Conservation (phyloP, 1,140 invertebrate genomes). For the Euschistus heros region DNA sequence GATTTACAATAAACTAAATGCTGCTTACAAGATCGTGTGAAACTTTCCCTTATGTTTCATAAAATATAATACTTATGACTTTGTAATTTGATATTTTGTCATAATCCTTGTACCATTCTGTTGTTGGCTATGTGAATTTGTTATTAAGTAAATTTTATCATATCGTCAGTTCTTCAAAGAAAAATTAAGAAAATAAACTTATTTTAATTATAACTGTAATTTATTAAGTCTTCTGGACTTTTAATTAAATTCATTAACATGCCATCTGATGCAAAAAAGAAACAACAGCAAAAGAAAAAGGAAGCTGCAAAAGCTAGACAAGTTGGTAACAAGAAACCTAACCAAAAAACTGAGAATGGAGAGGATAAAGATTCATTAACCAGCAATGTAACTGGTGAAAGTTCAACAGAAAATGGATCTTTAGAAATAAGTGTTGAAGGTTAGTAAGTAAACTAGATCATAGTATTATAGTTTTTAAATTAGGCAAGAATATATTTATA, state of each 20-base stretch:
- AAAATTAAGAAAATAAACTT: too few relatives aligned
- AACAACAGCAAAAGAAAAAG: slow-evolving; percentile 93
- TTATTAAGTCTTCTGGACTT: background rate
- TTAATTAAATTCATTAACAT: slow-evolving; percentile 40
- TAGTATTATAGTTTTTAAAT: too few relatives aligned
- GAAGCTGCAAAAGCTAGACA: slow-evolving; percentile 73
- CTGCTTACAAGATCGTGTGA: background rate
- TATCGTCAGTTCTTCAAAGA: too few relatives aligned
- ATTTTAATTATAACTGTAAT: background rate
- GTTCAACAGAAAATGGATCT: slow-evolving; percentile 31
- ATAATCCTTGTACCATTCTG: too few relatives aligned
- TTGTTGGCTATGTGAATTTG: too few relatives aligned
- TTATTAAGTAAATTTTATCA: too few relatives aligned
- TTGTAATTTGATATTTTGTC: slow-evolving; percentile 2
- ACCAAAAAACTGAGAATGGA: slow-evolving; percentile 38
- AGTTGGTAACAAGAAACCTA: slow-evolving; percentile 46
- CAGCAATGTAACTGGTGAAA: slow-evolving; percentile 21
- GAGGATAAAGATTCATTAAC: slow-evolving; percentile 44
- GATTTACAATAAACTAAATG: background rate
- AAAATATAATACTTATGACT: background rate
- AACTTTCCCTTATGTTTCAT: background rate
- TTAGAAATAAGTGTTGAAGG: slow-evolving; percentile 32
- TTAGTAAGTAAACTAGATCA: slow-evolving; percentile 14
- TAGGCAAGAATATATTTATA: too few relatives aligned
- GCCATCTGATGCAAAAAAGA: slow-evolving; percentile 96